phyloP scores from a whole-genome alignment of 2,113 vertebrate genomes.

The Centropus unirufus region DNA sequence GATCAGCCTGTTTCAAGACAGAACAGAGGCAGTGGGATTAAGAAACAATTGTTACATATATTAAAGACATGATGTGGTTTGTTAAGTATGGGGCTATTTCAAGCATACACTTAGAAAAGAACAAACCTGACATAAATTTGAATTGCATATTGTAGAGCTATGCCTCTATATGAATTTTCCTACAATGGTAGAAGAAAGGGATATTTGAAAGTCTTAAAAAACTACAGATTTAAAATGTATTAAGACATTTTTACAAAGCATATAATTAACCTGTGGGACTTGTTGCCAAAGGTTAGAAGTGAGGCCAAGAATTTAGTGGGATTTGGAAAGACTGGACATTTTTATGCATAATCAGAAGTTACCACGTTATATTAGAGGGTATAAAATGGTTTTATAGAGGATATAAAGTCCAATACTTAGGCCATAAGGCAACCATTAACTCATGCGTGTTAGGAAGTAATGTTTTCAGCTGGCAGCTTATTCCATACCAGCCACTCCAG shows the following conservation, averaged over 20 bases:
- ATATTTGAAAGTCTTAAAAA: background rate
- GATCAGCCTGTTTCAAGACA: background rate
- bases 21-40: background rate
- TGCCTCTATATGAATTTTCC: background rate
- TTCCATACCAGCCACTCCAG: fast-evolving
- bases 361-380: background rate
- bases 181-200: background rate
- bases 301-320: background rate
- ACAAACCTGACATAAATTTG: background rate
- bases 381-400: constrained; percentile 34
- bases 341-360: constrained; percentile 14
- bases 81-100: background rate
- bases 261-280: constrained; percentile 1
- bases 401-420: background rate
- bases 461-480: background rate
- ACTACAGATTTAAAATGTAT: background rate
- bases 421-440: background rate
- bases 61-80: background rate
- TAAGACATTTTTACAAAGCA: constrained; percentile 7
- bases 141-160: background rate
- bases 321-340: constrained; percentile 25
- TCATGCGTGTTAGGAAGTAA: background rate
- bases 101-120: background rate
- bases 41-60: background rate
- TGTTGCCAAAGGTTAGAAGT: background rate